phyloP scores from a whole-genome alignment of 2,113 vertebrate genomes.

The Myiopsitta monachus region DNA sequence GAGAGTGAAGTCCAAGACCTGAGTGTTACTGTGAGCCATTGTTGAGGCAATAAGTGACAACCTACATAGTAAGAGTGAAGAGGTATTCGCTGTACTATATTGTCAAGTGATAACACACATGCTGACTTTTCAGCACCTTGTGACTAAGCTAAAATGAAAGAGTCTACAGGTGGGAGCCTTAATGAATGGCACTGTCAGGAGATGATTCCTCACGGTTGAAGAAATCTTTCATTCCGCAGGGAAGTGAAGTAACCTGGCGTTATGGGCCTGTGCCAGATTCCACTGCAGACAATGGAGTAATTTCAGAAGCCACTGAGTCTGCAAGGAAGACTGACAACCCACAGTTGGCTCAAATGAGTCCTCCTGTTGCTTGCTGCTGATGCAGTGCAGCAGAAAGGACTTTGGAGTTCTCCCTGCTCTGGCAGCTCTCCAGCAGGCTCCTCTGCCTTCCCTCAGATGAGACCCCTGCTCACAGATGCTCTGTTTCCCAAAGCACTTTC shows the following conservation, averaged over 20 bases:
- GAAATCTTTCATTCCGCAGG: constrained; percentile 59
- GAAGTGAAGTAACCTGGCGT: constrained; percentile 63
- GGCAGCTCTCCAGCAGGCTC: not conserved
- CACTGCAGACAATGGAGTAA: not conserved
- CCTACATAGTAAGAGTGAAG: not conserved
- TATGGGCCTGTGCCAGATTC: constrained; percentile 51
- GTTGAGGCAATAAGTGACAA: not conserved
- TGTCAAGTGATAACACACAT: constrained; percentile 57
- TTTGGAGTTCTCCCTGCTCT: not conserved
- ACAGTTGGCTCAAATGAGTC: constrained; percentile 17
- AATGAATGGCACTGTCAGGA: constrained; percentile 39
- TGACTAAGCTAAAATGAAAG: constrained; percentile 55
- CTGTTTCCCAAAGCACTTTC: not conserved
- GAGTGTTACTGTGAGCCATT: not conserved
- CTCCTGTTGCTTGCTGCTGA: constrained; percentile 10
- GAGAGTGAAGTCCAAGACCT: not conserved
- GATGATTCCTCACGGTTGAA: constrained; percentile 56
- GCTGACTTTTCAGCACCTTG: constrained; percentile 55
- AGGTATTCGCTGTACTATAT: constrained; percentile 35
- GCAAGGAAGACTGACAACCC: constrained; percentile 38
- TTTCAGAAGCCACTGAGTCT: constrained; percentile 59
- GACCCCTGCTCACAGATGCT: not conserved
- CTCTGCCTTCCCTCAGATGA: not conserved
- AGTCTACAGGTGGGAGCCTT: constrained; percentile 57
- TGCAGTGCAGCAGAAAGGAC: not conserved